Conservation (phyloP, 2,113 vertebrate species). For the Corythaeola cristata region DNA sequence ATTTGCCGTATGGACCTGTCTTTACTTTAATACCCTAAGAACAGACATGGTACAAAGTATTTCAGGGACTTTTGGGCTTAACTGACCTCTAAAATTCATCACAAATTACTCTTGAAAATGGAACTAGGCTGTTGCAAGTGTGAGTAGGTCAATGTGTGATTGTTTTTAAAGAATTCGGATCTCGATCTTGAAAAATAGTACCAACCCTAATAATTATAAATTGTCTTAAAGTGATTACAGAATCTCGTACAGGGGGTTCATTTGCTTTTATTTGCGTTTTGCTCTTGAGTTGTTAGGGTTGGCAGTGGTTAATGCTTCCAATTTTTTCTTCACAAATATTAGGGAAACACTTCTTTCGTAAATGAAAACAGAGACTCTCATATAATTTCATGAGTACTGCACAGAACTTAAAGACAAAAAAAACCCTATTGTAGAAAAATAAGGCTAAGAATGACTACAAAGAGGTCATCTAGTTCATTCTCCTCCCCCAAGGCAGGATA, state of each 20-base stretch:
- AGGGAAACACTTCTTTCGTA: slow-evolving; percentile 6
- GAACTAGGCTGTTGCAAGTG: not conserved
- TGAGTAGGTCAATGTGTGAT: no score
- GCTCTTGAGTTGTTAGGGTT: not conserved
- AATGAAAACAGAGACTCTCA: slow-evolving; percentile 12
- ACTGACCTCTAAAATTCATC: not conserved
- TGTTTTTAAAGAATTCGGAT: not conserved
- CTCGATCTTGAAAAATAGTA: not conserved
- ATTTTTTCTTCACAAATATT: not conserved
- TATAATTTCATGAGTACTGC: not conserved
- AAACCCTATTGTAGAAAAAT: not conserved
- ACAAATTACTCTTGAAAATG: not conserved
- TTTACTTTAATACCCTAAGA: no score
- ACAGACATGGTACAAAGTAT: not conserved
- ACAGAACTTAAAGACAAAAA: not conserved
- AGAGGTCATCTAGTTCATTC: not conserved
- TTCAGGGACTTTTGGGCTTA: not conserved
- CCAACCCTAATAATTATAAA: not conserved
- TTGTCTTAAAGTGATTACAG: not conserved
- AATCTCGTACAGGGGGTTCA: not conserved
- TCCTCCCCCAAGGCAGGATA: not conserved
- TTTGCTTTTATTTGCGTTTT: not conserved
- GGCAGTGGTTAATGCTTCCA: not conserved
- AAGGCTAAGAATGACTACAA: not conserved
- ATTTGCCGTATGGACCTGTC: not conserved